A percentile compares a stretch with the other conserved stretches of the same genome.
These are phyloP conservation scores for Mobula hypostoma DNA, from an alignment of 2,113 vertebrate genomes.

Conservation along the genomic window DNA sequence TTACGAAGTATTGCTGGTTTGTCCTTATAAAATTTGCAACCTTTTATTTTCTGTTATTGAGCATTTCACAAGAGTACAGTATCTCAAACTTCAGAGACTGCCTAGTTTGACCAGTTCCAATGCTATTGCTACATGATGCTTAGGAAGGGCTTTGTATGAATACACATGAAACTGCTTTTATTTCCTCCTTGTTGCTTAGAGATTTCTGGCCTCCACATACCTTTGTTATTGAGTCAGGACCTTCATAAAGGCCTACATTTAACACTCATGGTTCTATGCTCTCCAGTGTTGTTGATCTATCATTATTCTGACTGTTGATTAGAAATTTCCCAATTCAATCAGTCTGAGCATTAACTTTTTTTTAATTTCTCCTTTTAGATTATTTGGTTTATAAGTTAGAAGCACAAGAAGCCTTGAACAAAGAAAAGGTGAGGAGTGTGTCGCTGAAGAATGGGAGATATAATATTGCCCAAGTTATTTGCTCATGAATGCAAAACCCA, in stretches of 20 bases:
- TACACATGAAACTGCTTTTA: neutral
- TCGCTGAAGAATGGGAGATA: neutral
- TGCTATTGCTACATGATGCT: neutral
- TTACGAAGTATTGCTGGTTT: neutral
- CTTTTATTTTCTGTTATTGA: neutral
- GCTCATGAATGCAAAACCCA: neutral
- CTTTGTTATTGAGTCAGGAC: neutral
- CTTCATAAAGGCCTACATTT: neutral
- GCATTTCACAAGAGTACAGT: neutral
- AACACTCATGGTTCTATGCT: neutral
- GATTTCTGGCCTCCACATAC: neutral
- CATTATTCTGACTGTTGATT: slow-evolving; percentile 37
- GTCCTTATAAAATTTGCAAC: neutral
- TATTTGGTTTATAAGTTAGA: slow-evolving; percentile 92
- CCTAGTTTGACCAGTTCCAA: neutral
- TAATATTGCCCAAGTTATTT: neutral
- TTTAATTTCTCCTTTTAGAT: slow-evolving; percentile 62
- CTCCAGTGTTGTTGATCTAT: neutral
- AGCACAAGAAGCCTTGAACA: slow-evolving; percentile 88
- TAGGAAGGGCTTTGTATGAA: neutral
- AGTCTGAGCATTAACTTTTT: slow-evolving; percentile 9
- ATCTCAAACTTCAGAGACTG: neutral
- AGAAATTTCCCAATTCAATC: neutral
- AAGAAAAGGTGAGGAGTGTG: slow-evolving; percentile 80
- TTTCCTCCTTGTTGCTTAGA: neutral